Base-by-base conservation (phyloP, 2,113 vertebrate genomes). In the Bubo bubo region DNA sequence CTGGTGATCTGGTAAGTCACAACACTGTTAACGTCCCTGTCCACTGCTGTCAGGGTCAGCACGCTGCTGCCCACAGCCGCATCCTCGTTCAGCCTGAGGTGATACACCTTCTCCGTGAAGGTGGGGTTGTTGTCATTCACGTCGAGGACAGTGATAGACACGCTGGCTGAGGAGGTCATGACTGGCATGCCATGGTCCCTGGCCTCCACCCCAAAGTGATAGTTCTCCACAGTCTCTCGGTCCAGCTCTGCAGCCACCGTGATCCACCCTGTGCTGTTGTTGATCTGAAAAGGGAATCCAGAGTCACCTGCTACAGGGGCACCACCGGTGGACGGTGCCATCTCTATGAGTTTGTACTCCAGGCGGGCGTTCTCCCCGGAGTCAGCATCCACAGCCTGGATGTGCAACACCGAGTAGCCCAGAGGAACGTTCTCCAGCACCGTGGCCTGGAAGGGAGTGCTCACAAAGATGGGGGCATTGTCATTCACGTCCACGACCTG, bases 1-100 rank as follows among this genome's bases (percentile, higher is more conserved):
- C 99, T 99, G 8, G 99, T 99, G 96, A 99, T 99, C 98, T 99
- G 99, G 90, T 99, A 99, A 18, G 99, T 99, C 82, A 99, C 99
- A 12, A 99, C 98, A 4, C 99, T 99, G 98, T 99, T 99, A 66
- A 99, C 99, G 0, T 99, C 99, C 20, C 98, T 98, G 84, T 99
- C 99, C 5, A 99, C 98, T 2, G 99, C 99, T 0, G 98, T 99
- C 88, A 99, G 96, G 0, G 99, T 99, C 84, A 99, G 97, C 86
- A 99, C 99, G 2, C 99, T 99, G 96, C 99, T 99, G 16, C 99
- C 99, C 60, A 99, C 99, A 0, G 99, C 96, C 0, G 99, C 99
- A 3, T 99, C 99, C 96, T 99, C 99, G 0, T 99, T 99, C 83
- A 99, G 98, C 86, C 99, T 99, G 41, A 99, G 98, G 6, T 99